These are phyloP conservation scores for Lithosia quadra DNA, from an alignment of 2,888 invertebrate species.

Conservation along the genomic window DNA sequence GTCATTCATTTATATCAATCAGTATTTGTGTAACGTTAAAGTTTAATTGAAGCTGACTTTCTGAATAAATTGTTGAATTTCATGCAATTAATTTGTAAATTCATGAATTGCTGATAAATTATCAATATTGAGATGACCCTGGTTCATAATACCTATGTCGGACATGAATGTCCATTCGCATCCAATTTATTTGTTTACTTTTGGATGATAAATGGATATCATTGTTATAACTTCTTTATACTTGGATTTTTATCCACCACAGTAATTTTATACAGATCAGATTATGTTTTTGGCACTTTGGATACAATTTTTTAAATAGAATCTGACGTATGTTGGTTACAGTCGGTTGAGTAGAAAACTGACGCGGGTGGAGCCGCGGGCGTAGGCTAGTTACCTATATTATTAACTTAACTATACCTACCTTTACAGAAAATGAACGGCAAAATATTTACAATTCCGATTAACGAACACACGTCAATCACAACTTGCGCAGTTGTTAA, in stretches of 20 bases:
- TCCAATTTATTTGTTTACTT: neutral
- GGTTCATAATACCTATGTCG: neutral
- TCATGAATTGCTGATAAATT: neutral
- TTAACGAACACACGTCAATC: constrained; percentile 26
- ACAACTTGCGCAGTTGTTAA: constrained; percentile 29
- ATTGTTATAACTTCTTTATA: too few species aligned
- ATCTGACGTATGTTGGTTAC: too few species aligned
- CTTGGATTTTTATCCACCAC: neutral
- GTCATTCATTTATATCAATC: constrained; percentile 21
- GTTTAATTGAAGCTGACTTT: constrained; percentile 19
- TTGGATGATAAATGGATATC: too few species aligned
- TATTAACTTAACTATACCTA: neutral
- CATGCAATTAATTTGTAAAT: neutral
- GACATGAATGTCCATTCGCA: neutral
- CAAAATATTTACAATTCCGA: neutral
- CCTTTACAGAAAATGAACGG: neutral
- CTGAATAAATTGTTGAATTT: constrained; percentile 26
- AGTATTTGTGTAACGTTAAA: neutral
- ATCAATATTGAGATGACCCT: neutral
- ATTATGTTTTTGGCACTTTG: too few species aligned
- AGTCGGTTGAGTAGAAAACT: too few species aligned
- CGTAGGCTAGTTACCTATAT: too few species aligned
- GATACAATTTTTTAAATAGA: too few species aligned
- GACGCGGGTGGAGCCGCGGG: too few species aligned
- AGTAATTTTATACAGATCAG: neutral